These are phyloP conservation scores for Trachelus troglodyta DNA, from an alignment of 2,888 invertebrate genomes.

Conservation along the genomic window DNA sequence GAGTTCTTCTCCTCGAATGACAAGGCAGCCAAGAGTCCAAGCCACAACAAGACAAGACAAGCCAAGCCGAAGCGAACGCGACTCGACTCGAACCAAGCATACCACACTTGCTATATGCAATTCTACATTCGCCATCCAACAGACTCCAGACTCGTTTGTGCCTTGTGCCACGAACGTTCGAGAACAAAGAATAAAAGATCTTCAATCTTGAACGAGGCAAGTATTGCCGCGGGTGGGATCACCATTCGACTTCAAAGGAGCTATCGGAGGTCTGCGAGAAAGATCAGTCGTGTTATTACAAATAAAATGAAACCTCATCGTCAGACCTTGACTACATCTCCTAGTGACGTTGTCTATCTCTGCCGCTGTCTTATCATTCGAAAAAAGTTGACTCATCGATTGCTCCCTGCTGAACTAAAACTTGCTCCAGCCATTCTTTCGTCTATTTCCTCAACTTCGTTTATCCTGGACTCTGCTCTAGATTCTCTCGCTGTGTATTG, in stretches of 20 bases:
- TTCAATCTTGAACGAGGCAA: neutral
- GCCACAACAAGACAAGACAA: neutral
- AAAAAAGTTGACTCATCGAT: neutral
- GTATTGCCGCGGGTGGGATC: neutral
- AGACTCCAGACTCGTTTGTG: neutral
- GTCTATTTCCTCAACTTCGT: neutral
- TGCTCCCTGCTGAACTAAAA: neutral
- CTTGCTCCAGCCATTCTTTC: neutral
- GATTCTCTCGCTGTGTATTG: neutral
- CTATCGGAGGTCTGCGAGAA: neutral
- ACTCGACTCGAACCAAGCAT: neutral
- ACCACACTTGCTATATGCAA: neutral
- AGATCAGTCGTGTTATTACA: neutral
- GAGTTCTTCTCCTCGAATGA: neutral
- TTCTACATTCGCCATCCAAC: neutral
- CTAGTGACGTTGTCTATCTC: neutral
- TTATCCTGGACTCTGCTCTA: constrained; percentile 6
- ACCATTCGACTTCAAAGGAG: neutral
- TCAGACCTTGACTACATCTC: neutral
- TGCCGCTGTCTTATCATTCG: neutral
- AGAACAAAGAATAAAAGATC: neutral
- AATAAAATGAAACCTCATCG: neutral
- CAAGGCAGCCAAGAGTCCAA: neutral
- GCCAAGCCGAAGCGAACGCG: neutral
- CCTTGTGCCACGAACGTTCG: neutral